Evolutionary conservation across 2,797 vertebrate species (phyloP), one percentile per base, ranked within the genome.

Genomic region (Sciaenops ocellatus): DNA sequence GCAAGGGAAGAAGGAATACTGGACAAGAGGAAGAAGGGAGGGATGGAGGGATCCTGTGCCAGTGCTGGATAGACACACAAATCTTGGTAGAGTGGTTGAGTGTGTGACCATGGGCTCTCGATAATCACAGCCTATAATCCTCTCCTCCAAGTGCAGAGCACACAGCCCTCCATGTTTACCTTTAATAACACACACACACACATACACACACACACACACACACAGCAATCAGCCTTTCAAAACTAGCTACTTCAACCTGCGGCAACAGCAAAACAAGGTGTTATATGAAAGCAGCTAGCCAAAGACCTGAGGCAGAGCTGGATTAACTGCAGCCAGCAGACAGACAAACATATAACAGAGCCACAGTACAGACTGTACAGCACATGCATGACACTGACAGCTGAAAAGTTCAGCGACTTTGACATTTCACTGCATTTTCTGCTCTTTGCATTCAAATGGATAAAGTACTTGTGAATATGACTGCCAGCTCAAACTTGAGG

Each of bases 41-140:
- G 46, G 26, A 47, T 3, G 18, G n/a, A 38, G 24, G 24, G 50
- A 67, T 76, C 44, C 34, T 51, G 44, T 26, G 34, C 24, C 26
- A 17, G 9, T 50, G 50, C 20, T n/a, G 48, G 64, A 69, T 6
- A 57, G 30, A 57, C 28, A 57, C 55, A 57, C 18, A 34, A 6
- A 57, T 38, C 56, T 34, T 38, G 55, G 30, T 38, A 57, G 26
- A 56, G 56, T 56, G 54, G 26, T 10, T 56, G 26, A 56, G 26
- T 76, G 71, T 79, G 65, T 71, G 85, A 82, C 87, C 73, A 78
- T 69, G 61, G 67, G 59, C 78, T 85, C 61, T 74, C 20, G 20
- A 78, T 80, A 81, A 83, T 69, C 69, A 78, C 74, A 77, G 73
- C 59, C 77, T 81, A 74, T 89, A 89, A 89, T 87, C 84, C 79